Evolutionary conservation across 2,797 vertebrate genomes (phyloP).

Genomic region (Glossophaga mutica): DNA sequence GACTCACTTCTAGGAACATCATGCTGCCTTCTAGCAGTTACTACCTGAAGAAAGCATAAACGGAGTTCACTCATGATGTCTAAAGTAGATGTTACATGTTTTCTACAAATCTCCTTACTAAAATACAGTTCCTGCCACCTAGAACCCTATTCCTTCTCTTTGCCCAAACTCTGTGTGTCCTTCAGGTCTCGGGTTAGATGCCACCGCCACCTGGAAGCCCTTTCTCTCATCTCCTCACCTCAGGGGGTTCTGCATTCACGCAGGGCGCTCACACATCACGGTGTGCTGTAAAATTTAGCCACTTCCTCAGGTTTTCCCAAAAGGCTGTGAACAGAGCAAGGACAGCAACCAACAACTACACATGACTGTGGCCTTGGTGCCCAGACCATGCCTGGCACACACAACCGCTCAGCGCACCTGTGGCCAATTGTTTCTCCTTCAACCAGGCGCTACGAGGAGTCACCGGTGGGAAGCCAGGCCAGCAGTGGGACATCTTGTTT

Average conservation of each 20-base stretch:
- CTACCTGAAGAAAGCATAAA: too few species aligned
- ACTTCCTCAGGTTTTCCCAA: not conserved
- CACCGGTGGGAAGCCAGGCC: not conserved
- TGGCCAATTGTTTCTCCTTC: not conserved
- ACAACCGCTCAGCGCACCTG: not conserved
- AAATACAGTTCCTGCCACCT: not conserved
- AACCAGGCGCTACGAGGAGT: fast-evolving
- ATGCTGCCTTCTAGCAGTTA: too few species aligned
- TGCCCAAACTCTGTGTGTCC: not conserved
- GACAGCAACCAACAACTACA: too few species aligned
- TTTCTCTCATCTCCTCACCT: not conserved
- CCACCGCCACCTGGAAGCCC: not conserved
- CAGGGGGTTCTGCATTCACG: fast-evolving
- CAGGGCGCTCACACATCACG: fast-evolving
- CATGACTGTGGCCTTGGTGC: fast-evolving
- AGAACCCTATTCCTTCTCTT: not conserved
- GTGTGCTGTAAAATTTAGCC: fast-evolving
- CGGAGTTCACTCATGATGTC: fast-evolving
- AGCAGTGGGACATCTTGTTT: fast-evolving
- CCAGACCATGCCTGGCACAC: not conserved
- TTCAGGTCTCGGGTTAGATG: not conserved
- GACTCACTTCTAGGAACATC: not conserved
- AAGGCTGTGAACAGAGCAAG: not conserved
- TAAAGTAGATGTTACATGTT: not conserved
- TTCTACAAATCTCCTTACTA: not conserved